Evolutionary conservation across 2,888 invertebrate genomes (phyloP), one percentile per base, ranked within the genome.

Genomic region (Coelinius sp.): DNA sequence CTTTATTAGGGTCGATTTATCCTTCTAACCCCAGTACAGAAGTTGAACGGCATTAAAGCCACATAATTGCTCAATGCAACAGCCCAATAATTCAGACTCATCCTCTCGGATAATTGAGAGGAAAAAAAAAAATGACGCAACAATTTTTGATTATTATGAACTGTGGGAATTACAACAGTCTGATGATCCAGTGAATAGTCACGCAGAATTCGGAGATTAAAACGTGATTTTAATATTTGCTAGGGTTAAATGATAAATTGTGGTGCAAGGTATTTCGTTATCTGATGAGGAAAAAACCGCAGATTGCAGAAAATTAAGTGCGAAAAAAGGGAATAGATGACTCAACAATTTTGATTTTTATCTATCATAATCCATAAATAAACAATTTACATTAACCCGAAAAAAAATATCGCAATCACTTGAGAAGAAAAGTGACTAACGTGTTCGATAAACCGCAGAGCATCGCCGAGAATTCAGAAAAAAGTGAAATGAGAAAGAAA

Each of bases 381-480:
- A n/a, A n/a, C n/a, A n/a, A n/a, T n/a, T n/a, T n/a, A 38, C 4
- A 10, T 8, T 38, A 38, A 7, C 10, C 6, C 38, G 10, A 5
- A 38, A 8, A 38, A 38, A 38, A 38, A 38, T 38, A 38, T 4
- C n/a, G n/a, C n/a, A n/a, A n/a, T n/a, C n/a, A n/a, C n/a, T n/a
- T n/a, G n/a, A n/a, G n/a, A n/a, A n/a, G n/a, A n/a, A n/a, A n/a
- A n/a, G 31, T 31, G 4, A 31, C 20, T 25, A 25, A 38, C 49
- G 44, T 68, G 56, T 38, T 75, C 52, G 35, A 70, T 68, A 70
- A 65, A 65, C 70, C 68, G 68, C 67, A 73, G 56, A 68, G 56
- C 56, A 38, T 41, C 62, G 62, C 20, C 8, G 24, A 31, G n/a
- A 31, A 72, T 20, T 25, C 20, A 69, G 14, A 12, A 27, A 12